Evolutionary conservation across 2,113 vertebrate genomes (phyloP).

Genomic region (Ameiurus melas): DNA sequence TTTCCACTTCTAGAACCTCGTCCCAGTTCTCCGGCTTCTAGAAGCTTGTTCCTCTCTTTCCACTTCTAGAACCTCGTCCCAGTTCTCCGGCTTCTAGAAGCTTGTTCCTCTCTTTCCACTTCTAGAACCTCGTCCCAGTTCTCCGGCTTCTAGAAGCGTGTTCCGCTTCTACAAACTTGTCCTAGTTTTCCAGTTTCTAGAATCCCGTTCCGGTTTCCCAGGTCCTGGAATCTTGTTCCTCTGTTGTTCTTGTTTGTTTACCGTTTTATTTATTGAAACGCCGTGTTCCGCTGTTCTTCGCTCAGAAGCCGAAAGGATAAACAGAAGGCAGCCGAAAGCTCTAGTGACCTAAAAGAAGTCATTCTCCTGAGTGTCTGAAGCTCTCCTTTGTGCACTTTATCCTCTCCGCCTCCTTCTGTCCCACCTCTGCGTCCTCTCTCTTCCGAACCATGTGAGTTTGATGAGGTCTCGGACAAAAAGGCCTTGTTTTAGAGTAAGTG

Average conservation of each 20-base stretch:
- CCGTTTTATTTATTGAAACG: background rate
- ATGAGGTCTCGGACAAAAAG: constrained; percentile 72
- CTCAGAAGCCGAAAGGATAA: background rate
- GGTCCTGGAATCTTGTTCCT: background rate
- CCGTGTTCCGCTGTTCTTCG: background rate
- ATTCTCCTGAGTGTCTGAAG: background rate
- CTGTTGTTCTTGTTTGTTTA: background rate
- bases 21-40: background rate
- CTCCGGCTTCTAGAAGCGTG: too few relatives aligned
- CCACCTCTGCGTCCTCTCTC: constrained; percentile 51
- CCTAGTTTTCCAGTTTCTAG: background rate
- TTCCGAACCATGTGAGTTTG: constrained; percentile 73
- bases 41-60: background rate
- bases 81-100: too few relatives aligned
- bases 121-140: too few relatives aligned
- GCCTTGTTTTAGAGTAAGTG: constrained; percentile 68
- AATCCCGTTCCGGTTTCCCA: background rate
- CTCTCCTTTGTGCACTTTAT: background rate
- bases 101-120: too few relatives aligned
- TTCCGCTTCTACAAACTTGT: background rate
- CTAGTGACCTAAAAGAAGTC: background rate
- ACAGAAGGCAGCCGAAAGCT: background rate
- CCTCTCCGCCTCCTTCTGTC: constrained; percentile 57
- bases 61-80: too few relatives aligned
- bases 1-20: background rate